phyloP scores from a whole-genome alignment of 92 coral and sea anemone species.

The Actinernus sp. region DNA sequence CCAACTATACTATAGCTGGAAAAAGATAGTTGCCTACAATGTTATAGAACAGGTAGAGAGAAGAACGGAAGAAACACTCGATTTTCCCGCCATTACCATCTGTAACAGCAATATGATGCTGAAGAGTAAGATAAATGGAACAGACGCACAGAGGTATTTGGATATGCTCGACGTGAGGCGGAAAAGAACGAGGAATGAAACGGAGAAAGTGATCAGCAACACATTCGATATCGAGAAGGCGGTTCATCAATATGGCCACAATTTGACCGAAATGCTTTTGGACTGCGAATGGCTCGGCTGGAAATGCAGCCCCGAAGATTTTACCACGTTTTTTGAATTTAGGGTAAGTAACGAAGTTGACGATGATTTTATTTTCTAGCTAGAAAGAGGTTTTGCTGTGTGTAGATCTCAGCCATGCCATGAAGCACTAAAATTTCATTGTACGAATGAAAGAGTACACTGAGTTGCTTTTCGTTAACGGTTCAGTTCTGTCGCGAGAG shows the following conservation, averaged over 20 bases:
- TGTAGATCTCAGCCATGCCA: no score
- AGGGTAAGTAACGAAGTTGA: conserved; percentile 58
- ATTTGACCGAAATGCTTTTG: conserved; percentile 41
- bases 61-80: conserved; percentile 15
- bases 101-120: conserved; percentile 75
- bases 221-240: conserved; percentile 30
- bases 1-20: conserved; percentile 41
- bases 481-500: no score
- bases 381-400: no score
- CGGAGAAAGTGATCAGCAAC: neutral
- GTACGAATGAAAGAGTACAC: no score
- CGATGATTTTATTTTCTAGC: no score
- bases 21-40: conserved; percentile 15
- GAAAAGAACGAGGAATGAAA: neutral
- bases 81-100: conserved; percentile 67
- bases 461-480: no score
- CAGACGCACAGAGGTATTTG: conserved; percentile 68
- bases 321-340: conserved; percentile 20
- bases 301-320: conserved; percentile 40
- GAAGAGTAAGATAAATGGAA: conserved; percentile 60
- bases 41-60: conserved; percentile 22
- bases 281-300: conserved; percentile 4
- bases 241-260: conserved; percentile 40
- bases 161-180: conserved; percentile 31
- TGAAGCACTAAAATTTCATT: no score